Evolutionary conservation across 2,113 vertebrate genomes (phyloP).

Genomic region (Misgurnus mizolepis): DNA sequence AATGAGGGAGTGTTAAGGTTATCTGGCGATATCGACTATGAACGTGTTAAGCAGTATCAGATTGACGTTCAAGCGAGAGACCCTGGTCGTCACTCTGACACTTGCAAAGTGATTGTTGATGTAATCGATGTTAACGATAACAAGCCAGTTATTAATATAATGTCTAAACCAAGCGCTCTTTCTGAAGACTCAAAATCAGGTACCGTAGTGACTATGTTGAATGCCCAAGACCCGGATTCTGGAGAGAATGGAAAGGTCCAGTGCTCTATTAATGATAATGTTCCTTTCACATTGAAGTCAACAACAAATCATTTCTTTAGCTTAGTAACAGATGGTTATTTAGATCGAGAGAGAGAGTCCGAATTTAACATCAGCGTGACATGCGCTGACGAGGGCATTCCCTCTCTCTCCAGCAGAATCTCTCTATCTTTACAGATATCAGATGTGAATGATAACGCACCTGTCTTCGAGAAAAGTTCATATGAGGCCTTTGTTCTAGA

Average conservation of each 20-base stretch:
- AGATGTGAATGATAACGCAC: constrained; percentile 72
- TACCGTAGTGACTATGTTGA: constrained; percentile 54
- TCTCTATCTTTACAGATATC: constrained; percentile 64
- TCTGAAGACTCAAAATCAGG: constrained; percentile 43
- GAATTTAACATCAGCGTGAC: constrained; percentile 58
- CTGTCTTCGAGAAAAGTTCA: constrained; percentile 64
- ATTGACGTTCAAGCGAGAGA: constrained; percentile 71
- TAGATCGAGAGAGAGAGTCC: constrained; percentile 56
- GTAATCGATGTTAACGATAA: constrained; percentile 72
- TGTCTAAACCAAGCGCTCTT: constrained; percentile 47
- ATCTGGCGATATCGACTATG: constrained; percentile 66
- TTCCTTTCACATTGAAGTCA: constrained; percentile 51
- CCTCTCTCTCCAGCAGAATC: constrained; percentile 67
- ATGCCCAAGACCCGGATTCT: constrained; percentile 54
- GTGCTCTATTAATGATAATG: constrained; percentile 31
- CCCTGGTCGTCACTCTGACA: constrained; percentile 50
- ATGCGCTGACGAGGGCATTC: constrained; percentile 53
- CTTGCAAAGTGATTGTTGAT: constrained; percentile 67
- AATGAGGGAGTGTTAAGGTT: constrained; percentile 61
- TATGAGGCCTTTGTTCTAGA: constrained; percentile 66
- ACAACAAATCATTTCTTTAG: constrained; percentile 60
- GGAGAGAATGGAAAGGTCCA: constrained; percentile 55
- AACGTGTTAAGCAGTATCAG: constrained; percentile 57
- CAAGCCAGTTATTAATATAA: constrained; percentile 65
- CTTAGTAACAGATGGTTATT: constrained; percentile 48